Evolutionary conservation across 1,140 invertebrate species (phyloP).

Genomic region (Eupristina koningsbergeri): DNA sequence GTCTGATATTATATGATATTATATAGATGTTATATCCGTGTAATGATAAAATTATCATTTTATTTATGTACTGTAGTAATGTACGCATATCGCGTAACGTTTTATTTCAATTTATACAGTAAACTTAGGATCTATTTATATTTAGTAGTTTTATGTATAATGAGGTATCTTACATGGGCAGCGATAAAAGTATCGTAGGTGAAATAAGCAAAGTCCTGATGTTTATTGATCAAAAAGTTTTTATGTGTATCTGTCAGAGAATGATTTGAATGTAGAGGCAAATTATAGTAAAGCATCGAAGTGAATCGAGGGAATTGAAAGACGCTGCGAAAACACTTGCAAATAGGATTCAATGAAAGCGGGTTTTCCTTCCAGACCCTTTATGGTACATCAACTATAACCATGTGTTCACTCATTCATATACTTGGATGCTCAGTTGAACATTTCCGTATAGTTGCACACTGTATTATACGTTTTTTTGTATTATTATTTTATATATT

Average conservation of each 20-base stretch:
- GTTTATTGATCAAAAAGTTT: neutral
- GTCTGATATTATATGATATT: neutral
- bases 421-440: neutral
- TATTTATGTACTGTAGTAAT: neutral
- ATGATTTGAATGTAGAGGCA: neutral
- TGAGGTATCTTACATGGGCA: neutral
- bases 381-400: neutral
- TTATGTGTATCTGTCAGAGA: neutral
- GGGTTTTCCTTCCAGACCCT: neutral
- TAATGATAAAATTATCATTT: neutral
- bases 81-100: neutral
- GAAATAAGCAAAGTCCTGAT: neutral
- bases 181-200: neutral
- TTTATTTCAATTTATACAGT: neutral
- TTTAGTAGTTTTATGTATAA: neutral
- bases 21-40: neutral
- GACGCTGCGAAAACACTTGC: neutral
- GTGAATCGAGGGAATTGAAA: neutral
- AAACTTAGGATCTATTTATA: neutral
- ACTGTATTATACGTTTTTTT: neutral
- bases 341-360: neutral
- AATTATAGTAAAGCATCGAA: neutral
- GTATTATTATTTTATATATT: no score
- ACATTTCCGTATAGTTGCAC: neutral
- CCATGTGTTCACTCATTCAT: neutral